Conservation (phyloP, 2,797 vertebrate genomes). For the Diplodus puntazzo region DNA sequence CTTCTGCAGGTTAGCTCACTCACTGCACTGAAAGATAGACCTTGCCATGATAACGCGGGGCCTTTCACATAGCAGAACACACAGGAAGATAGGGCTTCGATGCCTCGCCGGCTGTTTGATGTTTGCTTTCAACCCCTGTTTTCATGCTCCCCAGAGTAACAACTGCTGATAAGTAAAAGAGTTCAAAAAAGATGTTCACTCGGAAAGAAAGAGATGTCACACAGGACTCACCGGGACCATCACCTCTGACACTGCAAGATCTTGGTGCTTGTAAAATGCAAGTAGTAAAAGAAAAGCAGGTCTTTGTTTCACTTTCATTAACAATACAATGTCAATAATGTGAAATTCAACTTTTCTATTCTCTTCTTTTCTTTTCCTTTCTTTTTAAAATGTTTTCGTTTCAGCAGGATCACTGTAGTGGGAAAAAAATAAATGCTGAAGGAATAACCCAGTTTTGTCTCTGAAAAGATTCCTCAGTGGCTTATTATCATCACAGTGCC, state of each 20-base stretch:
- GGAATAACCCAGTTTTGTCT: not conserved
- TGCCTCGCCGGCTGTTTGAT: constrained; percentile 67
- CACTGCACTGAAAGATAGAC: constrained; percentile 72
- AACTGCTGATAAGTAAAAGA: constrained; percentile 61
- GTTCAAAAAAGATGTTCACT: not conserved
- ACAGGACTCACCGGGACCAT: constrained; percentile 11
- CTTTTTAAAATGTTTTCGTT: no score
- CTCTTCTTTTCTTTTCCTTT: not conserved
- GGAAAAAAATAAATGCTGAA: not conserved
- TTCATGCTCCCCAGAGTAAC: constrained; percentile 57
- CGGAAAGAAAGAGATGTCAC: constrained; percentile 37
- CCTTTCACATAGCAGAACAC: constrained; percentile 66
- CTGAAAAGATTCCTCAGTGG: not conserved
- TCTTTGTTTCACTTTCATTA: not conserved
- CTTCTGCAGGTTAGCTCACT: constrained; percentile 79
- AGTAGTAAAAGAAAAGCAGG: not conserved
- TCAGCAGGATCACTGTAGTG: not conserved
- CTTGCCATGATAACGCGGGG: constrained; percentile 63
- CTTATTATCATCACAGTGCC: no score
- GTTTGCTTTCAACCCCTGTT: constrained; percentile 72
- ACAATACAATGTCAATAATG: no score
- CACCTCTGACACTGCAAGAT: not conserved
- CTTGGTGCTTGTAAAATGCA: not conserved
- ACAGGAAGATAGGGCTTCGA: constrained; percentile 57
- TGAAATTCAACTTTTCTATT: not conserved